Evolutionary conservation across 2,888 invertebrate genomes (phyloP), one percentile per base, ranked within the genome.

Genomic region (Pollenia angustigena): DNA sequence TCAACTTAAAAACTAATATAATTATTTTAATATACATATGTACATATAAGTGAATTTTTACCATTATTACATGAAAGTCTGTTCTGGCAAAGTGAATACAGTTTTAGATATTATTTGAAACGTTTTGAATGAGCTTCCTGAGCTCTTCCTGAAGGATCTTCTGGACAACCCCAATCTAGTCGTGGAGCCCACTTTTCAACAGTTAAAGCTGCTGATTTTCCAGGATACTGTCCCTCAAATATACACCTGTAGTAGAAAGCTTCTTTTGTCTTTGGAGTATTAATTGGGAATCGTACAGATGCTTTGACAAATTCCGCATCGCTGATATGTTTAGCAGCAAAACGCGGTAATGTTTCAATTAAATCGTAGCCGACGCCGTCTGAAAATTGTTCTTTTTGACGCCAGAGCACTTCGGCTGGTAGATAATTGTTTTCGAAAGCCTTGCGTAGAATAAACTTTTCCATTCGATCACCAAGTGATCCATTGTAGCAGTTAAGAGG

Each of bases 351-450:
- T 50, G 91, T 91, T 71, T 93, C 92, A 42, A 93, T 93, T 92
- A 93, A 93, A 7, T 92, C 91, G 52, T 93, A 93, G 23, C 93
- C 93, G 0, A 93, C 93, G 46, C 93, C 93, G 88, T 93, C 93
- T 0, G 93, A 93, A 90, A 97, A 97, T 23, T 97, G 97, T 93
- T 99, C 99, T 93, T 99, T 99, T 90, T 97, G 98, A 66, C 99
- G 95, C 98, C 98, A 99, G 40, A 99, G 94, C 90, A 99, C 98
- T 46, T 96, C 95, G 81, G 96, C 94, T 0, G 99, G 99, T 79
- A 99, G 93, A 85, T 95, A 95, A 71, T 94, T 95, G 40, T 95
- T 95, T 42, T 96, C 95, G 91, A 99, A 99, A 44, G 98, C 97
- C 81, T 95, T 96, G 85, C 99, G 94, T 76, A 99, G 93, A 85